Evolutionary conservation across 2,797 vertebrate genomes (phyloP).

Genomic region (Dromococcyx pavoninus): DNA sequence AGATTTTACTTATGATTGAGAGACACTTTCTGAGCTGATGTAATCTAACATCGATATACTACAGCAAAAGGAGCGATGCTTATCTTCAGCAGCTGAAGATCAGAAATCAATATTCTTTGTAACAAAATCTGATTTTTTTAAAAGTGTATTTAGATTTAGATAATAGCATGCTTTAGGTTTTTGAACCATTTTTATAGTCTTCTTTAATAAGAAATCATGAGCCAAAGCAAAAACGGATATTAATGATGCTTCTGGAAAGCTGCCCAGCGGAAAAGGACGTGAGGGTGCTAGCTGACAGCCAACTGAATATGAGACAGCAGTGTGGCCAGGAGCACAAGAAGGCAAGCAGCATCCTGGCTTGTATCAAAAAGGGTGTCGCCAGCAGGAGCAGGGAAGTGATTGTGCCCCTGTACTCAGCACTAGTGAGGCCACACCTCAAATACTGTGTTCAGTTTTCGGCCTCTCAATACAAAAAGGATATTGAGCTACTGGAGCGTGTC

Average conservation of each 20-base stretch:
- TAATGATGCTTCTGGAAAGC: neutral
- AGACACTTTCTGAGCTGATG: neutral
- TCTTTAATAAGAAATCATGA: neutral
- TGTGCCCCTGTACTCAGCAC: too few relatives aligned
- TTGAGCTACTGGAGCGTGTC: too few relatives aligned
- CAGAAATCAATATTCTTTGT: neutral
- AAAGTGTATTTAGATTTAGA: neutral
- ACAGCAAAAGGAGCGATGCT: neutral
- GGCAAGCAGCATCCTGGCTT: too few relatives aligned
- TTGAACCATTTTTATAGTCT: neutral
- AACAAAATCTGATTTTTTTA: neutral
- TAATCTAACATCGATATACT: neutral
- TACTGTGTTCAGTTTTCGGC: too few relatives aligned
- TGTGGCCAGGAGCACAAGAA: too few relatives aligned
- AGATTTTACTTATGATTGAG: neutral
- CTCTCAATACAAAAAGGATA: too few relatives aligned
- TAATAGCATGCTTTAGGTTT: neutral
- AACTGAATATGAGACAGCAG: too few relatives aligned
- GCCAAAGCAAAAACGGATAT: neutral
- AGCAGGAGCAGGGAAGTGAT: too few relatives aligned
- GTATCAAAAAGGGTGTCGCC: too few relatives aligned
- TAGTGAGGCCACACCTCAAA: too few relatives aligned
- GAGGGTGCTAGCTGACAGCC: too few relatives aligned
- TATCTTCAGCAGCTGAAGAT: neutral
- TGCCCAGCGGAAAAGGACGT: too few relatives aligned